Percentiles rank a stretch among this genome's conserved stretches.
Evolutionary conservation across 2,888 invertebrate species (phyloP).

Genomic region (Sinodicranocentrus sp.): DNA sequence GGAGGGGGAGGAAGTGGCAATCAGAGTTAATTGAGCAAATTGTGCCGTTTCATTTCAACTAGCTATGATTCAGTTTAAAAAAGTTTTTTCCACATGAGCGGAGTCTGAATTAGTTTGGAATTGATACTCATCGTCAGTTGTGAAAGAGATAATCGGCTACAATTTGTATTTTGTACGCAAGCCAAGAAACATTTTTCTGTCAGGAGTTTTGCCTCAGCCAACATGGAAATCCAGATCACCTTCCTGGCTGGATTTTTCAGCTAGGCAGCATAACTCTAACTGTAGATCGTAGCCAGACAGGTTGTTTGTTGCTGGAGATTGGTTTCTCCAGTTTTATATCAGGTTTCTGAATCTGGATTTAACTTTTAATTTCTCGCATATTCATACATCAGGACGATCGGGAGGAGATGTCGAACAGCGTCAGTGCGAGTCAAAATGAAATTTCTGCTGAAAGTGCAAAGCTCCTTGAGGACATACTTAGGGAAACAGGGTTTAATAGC

Average conservation of each 20-base stretch:
- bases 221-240: too few relatives aligned
- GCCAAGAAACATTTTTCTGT: conserved; percentile 18
- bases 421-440: conserved; percentile 54
- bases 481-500: conserved; percentile 67
- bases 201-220: too few relatives aligned
- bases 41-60: conserved; percentile 54
- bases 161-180: not conserved
- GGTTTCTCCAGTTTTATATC: not conserved
- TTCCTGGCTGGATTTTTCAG: too few relatives aligned
- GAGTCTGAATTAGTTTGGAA: too few relatives aligned
- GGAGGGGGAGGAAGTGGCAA: conserved; percentile 70
- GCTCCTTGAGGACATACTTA: conserved; percentile 71
- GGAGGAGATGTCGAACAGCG: conserved; percentile 37
- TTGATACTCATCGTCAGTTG: too few relatives aligned
- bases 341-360: not conserved
- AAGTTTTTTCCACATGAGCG: not conserved
- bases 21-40: conserved; percentile 70
- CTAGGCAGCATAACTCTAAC: not conserved
- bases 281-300: too few relatives aligned
- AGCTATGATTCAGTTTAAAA: conserved; percentile 24
- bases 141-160: not conserved
- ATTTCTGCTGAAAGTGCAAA: conserved; percentile 72
- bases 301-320: not conserved
- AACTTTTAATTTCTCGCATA: not conserved
- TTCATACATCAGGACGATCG: not conserved